Evolutionary conservation across 2,113 vertebrate species (phyloP).

Genomic region (Podarcis cretensis): DNA sequence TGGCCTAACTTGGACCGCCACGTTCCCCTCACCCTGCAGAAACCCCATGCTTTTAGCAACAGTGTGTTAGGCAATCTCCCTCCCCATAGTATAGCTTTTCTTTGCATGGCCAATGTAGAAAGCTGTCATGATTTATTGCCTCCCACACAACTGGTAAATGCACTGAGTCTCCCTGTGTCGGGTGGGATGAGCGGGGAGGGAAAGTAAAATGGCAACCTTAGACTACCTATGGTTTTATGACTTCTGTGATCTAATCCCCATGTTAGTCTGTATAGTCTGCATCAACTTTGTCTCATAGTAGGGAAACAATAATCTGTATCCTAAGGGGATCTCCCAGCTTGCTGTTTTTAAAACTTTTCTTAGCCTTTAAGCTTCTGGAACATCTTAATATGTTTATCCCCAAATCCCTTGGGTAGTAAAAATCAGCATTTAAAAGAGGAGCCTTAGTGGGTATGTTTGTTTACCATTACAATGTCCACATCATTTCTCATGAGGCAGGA

Average conservation of each 20-base stretch:
- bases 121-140: not conserved
- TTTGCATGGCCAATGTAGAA: not conserved
- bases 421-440: not conserved
- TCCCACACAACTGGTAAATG: not conserved
- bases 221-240: not conserved
- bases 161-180: not conserved
- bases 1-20: not conserved
- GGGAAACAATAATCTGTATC: not conserved
- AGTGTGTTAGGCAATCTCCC: not conserved
- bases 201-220: not conserved
- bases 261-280: not conserved
- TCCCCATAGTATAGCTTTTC: not conserved
- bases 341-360: not conserved
- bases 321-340: rapidly evolving
- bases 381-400: not conserved
- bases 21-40: not conserved
- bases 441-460: not conserved
- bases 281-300: rapidly evolving
- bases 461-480: not conserved
- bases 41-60: not conserved
- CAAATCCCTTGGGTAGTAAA: not conserved
- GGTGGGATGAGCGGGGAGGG: not conserved
- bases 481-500: not conserved
- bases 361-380: not conserved
- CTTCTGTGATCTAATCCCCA: rapidly evolving